phyloP scores from a whole-genome alignment of 2,888 invertebrate genomes.

The Anthophora plumipes region DNA sequence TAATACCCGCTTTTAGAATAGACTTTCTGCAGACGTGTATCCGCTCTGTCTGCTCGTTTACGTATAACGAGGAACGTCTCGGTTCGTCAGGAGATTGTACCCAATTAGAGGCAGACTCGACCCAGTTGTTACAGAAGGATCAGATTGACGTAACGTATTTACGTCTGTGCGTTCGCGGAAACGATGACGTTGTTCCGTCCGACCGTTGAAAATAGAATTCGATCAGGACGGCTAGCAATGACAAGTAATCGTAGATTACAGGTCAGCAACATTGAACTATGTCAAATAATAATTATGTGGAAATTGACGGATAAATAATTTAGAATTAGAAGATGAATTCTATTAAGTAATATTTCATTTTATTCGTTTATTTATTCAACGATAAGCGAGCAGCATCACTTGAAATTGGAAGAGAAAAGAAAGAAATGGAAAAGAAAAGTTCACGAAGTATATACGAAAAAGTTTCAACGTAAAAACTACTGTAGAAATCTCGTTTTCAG shows the following conservation, averaged over 20 bases:
- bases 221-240: conserved; percentile 31
- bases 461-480: too few species aligned
- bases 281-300: too few species aligned
- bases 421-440: too few species aligned
- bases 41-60: conserved; percentile 10
- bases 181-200: conserved; percentile 12
- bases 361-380: too few species aligned
- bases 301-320: too few species aligned
- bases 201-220: conserved; percentile 44
- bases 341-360: too few species aligned
- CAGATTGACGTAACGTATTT: conserved; percentile 59
- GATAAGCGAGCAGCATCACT: too few species aligned
- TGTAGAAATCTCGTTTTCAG: too few species aligned
- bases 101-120: conserved; percentile 59
- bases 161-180: conserved; percentile 16
- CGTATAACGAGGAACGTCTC: conserved; percentile 42
- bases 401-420: too few species aligned
- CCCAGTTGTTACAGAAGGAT: conserved; percentile 54
- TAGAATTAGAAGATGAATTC: too few species aligned
- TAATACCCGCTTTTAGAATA: neutral
- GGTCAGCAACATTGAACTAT: too few species aligned
- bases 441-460: too few species aligned
- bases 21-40: neutral
- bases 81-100: conserved; percentile 46
- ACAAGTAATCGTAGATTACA: neutral